A percentile compares a stretch with the other conserved stretches of the same genome.
phyloP scores from a whole-genome alignment of 1,140 invertebrate species.

The Drosophila elegans region DNA sequence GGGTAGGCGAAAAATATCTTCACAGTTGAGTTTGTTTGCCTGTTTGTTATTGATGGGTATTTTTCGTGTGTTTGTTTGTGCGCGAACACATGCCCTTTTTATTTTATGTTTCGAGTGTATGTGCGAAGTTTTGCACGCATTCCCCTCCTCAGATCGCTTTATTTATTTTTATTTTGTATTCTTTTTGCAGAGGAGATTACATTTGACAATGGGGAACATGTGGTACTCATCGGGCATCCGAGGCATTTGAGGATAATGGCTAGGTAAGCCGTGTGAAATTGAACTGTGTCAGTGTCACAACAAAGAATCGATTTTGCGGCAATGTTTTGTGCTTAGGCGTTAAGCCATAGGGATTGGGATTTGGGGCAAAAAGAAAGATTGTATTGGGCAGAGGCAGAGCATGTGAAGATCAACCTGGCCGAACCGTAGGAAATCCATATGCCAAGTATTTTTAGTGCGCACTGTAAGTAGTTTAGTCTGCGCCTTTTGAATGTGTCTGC shows the following conservation, averaged over 20 bases:
- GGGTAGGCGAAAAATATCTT: conserved; percentile 67
- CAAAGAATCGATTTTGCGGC: conserved; percentile 32
- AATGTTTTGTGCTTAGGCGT: conserved; percentile 22
- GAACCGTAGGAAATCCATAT: conserved; percentile 2
- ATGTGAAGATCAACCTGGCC: conserved; percentile 1
- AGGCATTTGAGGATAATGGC: conserved; percentile 35
- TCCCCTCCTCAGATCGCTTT: conserved; percentile 11
- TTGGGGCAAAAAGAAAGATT: background rate
- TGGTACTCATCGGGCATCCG: conserved; percentile 20
- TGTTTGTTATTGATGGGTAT: conserved; percentile 47
- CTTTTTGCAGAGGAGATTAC: conserved; percentile 47
- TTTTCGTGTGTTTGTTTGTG: conserved; percentile 34
- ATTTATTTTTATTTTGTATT: conserved; percentile 2
- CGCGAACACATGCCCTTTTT: conserved; percentile 65
- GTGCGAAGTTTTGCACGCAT: conserved; percentile 49
- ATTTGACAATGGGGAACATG: conserved; percentile 59
- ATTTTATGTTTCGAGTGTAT: conserved; percentile 50
- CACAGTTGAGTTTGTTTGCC: conserved; percentile 45
- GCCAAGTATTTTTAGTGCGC: conserved; percentile 35
- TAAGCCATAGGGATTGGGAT: conserved; percentile 9
- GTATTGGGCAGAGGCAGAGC: conserved; percentile 1
- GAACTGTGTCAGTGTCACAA: conserved; percentile 54
- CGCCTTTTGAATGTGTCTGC: conserved; percentile 44
- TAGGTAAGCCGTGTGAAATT: conserved; percentile 52
- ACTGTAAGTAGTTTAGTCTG: conserved; percentile 45